phyloP scores from a whole-genome alignment of 2,888 invertebrate genomes.

The Pristionchus maxplancki region DNA sequence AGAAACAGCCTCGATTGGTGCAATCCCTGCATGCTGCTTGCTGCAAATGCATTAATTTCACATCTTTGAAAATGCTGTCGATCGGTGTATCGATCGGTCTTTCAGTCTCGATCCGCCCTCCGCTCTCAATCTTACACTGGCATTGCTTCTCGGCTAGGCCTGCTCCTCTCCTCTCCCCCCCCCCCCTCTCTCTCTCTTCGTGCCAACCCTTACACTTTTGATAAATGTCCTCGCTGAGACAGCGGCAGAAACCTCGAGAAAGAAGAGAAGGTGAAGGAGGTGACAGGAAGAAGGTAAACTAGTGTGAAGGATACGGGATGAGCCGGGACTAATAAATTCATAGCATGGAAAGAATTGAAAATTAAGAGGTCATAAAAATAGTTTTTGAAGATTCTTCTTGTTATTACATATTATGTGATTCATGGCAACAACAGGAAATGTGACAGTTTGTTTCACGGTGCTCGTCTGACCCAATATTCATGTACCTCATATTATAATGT shows the following conservation, averaged over 20 bases:
- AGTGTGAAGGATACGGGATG: not conserved
- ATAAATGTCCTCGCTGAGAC: slow-evolving; percentile 46
- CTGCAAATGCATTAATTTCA: slow-evolving; percentile 63
- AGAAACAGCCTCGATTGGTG: slow-evolving; percentile 77
- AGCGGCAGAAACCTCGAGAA: slow-evolving; percentile 25
- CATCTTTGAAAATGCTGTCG: not conserved
- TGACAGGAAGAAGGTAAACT: slow-evolving; percentile 43
- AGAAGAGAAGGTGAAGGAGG: not conserved
- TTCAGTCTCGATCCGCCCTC: not conserved
- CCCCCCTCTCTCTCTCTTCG: not conserved
- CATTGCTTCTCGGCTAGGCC: slow-evolving; percentile 2
- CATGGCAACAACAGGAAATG: too few species aligned
- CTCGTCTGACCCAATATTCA: too few species aligned
- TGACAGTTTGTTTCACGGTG: too few species aligned
- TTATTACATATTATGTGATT: too few species aligned
- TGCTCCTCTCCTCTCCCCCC: not conserved
- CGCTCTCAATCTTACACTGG: slow-evolving; percentile 45
- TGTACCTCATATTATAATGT: too few species aligned
- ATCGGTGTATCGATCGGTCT: not conserved
- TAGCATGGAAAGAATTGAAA: not conserved
- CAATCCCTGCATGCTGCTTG: slow-evolving; percentile 77
- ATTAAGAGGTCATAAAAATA: not conserved
- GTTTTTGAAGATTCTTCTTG: too few species aligned
- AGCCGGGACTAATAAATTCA: not conserved
- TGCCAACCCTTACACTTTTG: slow-evolving; percentile 51